Percentiles rank a stretch among this genome's conserved stretches.
phyloP scores from a whole-genome alignment of 2,113 vertebrate genomes.

The Climacteris rufus region DNA sequence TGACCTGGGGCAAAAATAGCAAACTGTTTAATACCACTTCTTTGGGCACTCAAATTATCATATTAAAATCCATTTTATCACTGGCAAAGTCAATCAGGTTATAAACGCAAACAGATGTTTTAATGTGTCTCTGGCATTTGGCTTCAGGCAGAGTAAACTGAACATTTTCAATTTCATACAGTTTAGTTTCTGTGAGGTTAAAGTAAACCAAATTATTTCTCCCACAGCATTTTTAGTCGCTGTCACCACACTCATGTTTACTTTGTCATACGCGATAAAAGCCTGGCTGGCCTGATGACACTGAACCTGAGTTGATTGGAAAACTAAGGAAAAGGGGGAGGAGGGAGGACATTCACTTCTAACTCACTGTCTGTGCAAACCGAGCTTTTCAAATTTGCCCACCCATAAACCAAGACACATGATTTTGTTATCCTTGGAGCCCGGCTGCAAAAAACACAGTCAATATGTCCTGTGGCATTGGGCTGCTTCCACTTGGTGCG shows the following conservation, averaged over 20 bases:
- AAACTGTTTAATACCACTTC: constrained; percentile 43
- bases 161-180: constrained; percentile 27
- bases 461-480: background rate
- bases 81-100: background rate
- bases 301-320: background rate
- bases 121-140: constrained; percentile 28
- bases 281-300: background rate
- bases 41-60: constrained; percentile 28
- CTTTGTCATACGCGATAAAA: constrained; percentile 17
- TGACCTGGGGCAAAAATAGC: background rate
- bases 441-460: background rate
- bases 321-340: background rate
- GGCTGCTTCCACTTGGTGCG: background rate
- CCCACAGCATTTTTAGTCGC: background rate
- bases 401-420: constrained; percentile 9
- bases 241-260: constrained; percentile 16
- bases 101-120: constrained; percentile 58
- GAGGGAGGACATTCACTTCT: background rate
- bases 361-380: background rate
- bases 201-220: constrained; percentile 54
- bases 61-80: constrained; percentile 62
- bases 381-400: background rate
- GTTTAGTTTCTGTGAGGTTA: constrained; percentile 35
- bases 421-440: constrained; percentile 21
- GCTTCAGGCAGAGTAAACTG: constrained; percentile 6